Evolutionary conservation across 2,888 invertebrate genomes (phyloP), one percentile per base, ranked within the genome.

Genomic region (Cinara cedri): DNA sequence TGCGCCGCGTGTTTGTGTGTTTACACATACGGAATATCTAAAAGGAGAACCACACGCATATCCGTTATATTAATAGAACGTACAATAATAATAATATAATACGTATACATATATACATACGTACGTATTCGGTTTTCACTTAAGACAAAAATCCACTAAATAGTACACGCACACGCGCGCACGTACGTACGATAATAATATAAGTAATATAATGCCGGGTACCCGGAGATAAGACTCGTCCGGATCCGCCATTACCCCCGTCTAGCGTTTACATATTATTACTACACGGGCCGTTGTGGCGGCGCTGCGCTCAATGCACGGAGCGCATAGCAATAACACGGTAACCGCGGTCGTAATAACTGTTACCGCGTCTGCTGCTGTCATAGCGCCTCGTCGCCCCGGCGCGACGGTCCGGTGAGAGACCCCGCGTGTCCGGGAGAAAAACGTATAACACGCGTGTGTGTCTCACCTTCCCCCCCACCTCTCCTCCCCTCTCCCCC

Each of bases 41-140:
- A 62, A 26, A 72, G 34, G 19, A 34, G 51, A 63, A 74, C 21
- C n/a, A 24, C n/a, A 26, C 21, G 34, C 34, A 24, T 65, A 75
- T 75, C 63, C 54, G 74, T 75, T 75, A 75, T 75, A 75, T 75
- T 75, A 75, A 75, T 74, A 74, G 72, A 75, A 75, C 19, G 54
- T 63, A 51, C n/a, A 46, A 34, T 34, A 3, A 34, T 34, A 4
- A 34, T 34, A 4, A 34, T 34, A 34, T 34, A 34, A 34, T 34
- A 34, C 3, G 6, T 34, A 34, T 34, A 34, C 6, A 34, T 34
- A 34, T 34, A 34, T 34, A 34, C 6, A 34, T 34, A 34, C n/a
- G n/a, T 34, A 34, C 34, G 3, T 34, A 34, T 74, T 74, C 51
- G 63, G 54, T 75, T 65, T 75, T 74, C 42, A 74, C 74, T 74